Percentiles rank a stretch among this genome's conserved stretches.
Conservation (phyloP, 2,888 invertebrate genomes). For the Pyrocoelia pectoralis region DNA sequence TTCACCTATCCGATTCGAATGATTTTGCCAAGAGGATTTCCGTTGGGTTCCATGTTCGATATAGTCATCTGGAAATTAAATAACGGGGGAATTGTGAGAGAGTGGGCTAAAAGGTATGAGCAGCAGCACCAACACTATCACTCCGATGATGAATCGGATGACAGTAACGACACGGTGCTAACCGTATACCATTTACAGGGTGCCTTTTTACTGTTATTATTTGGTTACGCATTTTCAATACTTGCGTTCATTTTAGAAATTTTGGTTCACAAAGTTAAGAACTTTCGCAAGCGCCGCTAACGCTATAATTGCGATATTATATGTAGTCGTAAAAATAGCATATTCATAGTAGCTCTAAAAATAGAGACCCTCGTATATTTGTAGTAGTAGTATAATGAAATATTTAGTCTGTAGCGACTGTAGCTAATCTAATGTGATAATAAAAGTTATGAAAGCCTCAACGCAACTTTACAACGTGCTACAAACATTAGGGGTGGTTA, state of each 20-base stretch:
- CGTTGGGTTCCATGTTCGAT: conserved; percentile 63
- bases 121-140: background rate
- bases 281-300: background rate
- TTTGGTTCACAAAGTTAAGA: background rate
- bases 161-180: conserved; percentile 27
- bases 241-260: conserved; percentile 30
- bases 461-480: conserved; percentile 37
- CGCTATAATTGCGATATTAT: background rate
- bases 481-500: conserved; percentile 35
- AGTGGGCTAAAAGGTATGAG: conserved; percentile 51
- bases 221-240: conserved; percentile 33
- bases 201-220: conserved; percentile 38
- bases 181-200: conserved; percentile 41
- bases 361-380: conserved; percentile 20
- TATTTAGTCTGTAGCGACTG: conserved; percentile 1
- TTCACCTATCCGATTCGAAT: conserved; percentile 67
- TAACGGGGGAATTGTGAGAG: conserved; percentile 62
- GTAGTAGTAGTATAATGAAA: conserved; percentile 14
- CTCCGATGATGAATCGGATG: conserved; percentile 18
- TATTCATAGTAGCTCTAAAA: conserved; percentile 15
- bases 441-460: background rate
- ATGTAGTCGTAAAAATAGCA: conserved; percentile 4
- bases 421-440: background rate
- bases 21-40: conserved; percentile 64
- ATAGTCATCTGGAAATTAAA: conserved; percentile 59